Percentiles rank a stretch among this genome's conserved stretches.
These are phyloP conservation scores for Alectoris magna DNA, from an alignment of 2,797 vertebrate genomes.

Conservation along the genomic window DNA sequence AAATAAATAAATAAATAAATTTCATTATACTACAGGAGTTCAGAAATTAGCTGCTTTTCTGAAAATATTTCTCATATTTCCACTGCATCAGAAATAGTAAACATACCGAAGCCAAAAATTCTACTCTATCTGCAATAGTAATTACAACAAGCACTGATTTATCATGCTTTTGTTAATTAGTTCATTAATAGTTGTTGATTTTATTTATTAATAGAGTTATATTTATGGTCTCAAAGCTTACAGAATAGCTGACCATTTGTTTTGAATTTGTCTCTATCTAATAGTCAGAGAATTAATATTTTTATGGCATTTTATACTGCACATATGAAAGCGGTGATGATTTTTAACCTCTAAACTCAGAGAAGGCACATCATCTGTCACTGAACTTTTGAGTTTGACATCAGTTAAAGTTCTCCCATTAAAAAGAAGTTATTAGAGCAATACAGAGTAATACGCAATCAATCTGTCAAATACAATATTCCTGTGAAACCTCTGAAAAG, in stretches of 20 bases:
- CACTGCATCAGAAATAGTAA: neutral
- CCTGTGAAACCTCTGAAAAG: constrained; percentile 4
- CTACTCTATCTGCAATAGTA: neutral
- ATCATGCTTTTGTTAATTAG: neutral
- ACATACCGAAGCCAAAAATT: neutral
- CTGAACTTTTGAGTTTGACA: constrained; percentile 28
- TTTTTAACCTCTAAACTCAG: constrained; percentile 57
- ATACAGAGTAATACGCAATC: constrained; percentile 12
- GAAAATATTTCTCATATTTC: neutral
- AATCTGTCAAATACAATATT: constrained; percentile 39
- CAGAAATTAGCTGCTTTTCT: neutral
- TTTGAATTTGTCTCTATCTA: neutral
- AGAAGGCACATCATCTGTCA: constrained; percentile 29
- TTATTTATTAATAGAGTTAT: neutral
- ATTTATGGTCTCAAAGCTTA: neutral
- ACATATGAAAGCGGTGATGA: constrained; percentile 1
- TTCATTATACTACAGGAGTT: neutral
- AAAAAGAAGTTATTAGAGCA: constrained; percentile 45
- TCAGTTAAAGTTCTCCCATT: constrained; percentile 17
- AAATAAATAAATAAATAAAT: neutral
- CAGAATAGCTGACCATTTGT: neutral
- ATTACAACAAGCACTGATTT: neutral
- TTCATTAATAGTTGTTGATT: neutral
- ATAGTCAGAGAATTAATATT: constrained; percentile 10
- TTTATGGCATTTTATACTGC: constrained; percentile 13